These are phyloP conservation scores for Erpobdella octoculata DNA, from an alignment of 2,888 invertebrate genomes.

Conservation along the genomic window DNA sequence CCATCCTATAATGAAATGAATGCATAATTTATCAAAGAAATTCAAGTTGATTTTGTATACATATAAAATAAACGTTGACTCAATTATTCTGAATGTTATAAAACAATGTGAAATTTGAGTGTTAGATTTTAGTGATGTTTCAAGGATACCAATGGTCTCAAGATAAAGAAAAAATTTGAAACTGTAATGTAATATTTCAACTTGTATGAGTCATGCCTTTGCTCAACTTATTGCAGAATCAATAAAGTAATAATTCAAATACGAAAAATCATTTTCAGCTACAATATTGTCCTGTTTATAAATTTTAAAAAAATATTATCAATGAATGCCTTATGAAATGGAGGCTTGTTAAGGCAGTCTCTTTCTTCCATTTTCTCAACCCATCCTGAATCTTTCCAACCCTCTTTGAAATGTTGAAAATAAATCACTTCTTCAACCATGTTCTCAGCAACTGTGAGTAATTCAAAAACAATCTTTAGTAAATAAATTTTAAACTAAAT, in stretches of 20 bases:
- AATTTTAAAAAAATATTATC: background rate
- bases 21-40: background rate
- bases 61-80: no score
- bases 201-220: no score
- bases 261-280: no score
- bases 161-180: no score
- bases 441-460: constrained; percentile 53
- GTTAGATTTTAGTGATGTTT: no score
- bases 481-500: background rate
- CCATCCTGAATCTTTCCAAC: constrained; percentile 73
- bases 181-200: no score
- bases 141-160: no score
- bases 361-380: constrained; percentile 69
- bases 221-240: no score
- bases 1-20: constrained; percentile 43
- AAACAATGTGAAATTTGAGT: no score
- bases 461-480: background rate
- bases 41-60: no score
- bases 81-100: no score
- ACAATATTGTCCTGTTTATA: background rate
- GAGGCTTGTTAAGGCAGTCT: constrained; percentile 54
- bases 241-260: no score
- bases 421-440: constrained; percentile 71
- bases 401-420: constrained; percentile 75
- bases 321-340: constrained; percentile 34